Evolutionary conservation across 2,797 vertebrate genomes (phyloP), one percentile per base, ranked within the genome.

Genomic region (Erpetoichthys calabaricus): DNA sequence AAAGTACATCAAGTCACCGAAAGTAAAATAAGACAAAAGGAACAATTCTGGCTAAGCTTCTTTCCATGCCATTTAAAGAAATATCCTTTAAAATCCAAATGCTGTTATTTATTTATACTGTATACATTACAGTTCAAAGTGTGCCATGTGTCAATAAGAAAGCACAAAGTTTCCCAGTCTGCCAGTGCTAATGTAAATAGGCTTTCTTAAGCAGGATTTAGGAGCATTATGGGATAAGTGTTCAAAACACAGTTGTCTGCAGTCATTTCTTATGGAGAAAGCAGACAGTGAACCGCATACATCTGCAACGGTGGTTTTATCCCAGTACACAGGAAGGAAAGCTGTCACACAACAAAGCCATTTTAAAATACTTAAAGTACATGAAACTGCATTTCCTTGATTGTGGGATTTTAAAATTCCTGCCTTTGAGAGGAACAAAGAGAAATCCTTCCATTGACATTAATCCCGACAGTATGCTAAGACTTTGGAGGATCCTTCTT

Each of bases 401-500:
- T 44, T 45, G 42, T 41, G 45, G 41, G 41, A 10, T n/a, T 25
- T n/a, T 50, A 45, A 55, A 10, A 9, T n/a, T 9, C 44, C 44
- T 59, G 45, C 47, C 49, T 57, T 59, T 42, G 67, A 59, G 55
- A 58, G 45, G 55, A 57, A 55, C 59, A 56, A 25, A 25, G 25
- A 25, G 55, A 42, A 45, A 60, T 53, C 55, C 61, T 47, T 44
- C 55, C 60, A 52, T 51, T 53, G 45, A 44, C 25, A 25, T 25
- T 25, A 25, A 25, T 25, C 25, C 25, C 25, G 25, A 25, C 25
- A 62, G 57, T 4, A 80, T 80, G 73, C 50, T 71, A 61, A 67
- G 42, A 5, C 60, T 61, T 52, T 73, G 63, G 63, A 67, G 66
- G 61, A 59, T 77, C 65, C 68, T 81, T 52, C 58, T 82, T 3